Conservation (phyloP, 2,888 invertebrate genomes). For the Netelia virgata region DNA sequence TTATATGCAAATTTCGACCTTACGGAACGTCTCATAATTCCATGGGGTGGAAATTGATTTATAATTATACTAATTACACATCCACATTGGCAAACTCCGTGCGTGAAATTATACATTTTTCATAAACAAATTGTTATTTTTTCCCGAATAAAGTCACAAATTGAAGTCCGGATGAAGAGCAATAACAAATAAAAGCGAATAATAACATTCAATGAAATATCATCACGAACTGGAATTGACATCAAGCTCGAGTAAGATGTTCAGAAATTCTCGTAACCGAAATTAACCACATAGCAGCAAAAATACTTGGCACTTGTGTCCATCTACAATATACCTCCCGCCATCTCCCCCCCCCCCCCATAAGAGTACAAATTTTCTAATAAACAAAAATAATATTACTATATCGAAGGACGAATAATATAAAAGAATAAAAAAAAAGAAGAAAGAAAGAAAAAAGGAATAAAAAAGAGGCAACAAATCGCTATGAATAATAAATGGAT, state of each 20-base stretch:
- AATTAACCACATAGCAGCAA: conserved; percentile 64
- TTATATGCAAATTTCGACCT: conserved; percentile 41
- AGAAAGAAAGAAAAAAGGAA: conserved; percentile 62
- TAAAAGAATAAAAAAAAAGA: conserved; percentile 73
- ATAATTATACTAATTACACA: conserved; percentile 3
- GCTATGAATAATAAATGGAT: conserved; percentile 66
- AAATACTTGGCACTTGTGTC: conserved; percentile 77
- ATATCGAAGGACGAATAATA: conserved; percentile 81
- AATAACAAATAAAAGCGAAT: conserved; percentile 35
- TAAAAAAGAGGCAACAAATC: conserved; percentile 69
- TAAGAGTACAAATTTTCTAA: conserved; percentile 84
- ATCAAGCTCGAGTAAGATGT: conserved; percentile 73
- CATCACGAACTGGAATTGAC: conserved; percentile 70
- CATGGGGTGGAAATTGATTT: not conserved
- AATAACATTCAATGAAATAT: conserved; percentile 69
- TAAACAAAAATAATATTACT: conserved; percentile 78
- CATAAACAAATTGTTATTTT: conserved; percentile 8
- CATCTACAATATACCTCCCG: conserved; percentile 77
- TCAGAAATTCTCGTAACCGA: conserved; percentile 65
- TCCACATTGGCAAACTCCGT: conserved; percentile 29
- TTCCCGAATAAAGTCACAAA: conserved; percentile 21
- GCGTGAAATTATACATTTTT: conserved; percentile 16
- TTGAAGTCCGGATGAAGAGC: conserved; percentile 13
- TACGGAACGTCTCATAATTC: conserved; percentile 3
- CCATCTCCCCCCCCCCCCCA: conserved; percentile 77